A percentile compares a stretch with the other conserved stretches of the same genome.
These are phyloP conservation scores for Tragelaphus imberbis DNA, from an alignment of 2,113 vertebrate species.

Conservation along the genomic window DNA sequence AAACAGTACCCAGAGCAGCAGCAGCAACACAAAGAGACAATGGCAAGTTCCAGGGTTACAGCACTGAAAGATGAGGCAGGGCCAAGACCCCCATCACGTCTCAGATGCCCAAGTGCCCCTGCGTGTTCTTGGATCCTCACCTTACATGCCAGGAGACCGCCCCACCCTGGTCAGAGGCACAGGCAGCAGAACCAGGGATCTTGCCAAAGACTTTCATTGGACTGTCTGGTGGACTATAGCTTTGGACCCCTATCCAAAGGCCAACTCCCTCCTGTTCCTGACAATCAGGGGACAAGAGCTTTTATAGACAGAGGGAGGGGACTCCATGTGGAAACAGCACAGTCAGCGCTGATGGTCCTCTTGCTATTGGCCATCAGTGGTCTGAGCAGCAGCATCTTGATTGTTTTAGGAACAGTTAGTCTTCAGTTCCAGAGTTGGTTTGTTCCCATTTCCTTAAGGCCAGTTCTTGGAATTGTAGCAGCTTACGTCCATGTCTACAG, in stretches of 20 bases:
- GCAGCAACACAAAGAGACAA: not conserved
- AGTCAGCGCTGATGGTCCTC: not conserved
- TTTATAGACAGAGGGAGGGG: not conserved
- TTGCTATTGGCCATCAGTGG: not conserved
- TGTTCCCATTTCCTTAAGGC: not conserved
- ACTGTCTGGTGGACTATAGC: not conserved
- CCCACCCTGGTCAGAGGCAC: not conserved
- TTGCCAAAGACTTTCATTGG: not conserved
- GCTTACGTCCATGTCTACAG: not conserved
- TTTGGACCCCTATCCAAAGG: not conserved
- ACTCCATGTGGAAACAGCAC: not conserved
- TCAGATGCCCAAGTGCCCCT: not conserved
- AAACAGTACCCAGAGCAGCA: not conserved
- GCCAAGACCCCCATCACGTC: not conserved
- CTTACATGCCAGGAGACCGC: fast-evolving
- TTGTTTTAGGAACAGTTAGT: not conserved
- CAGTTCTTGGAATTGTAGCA: not conserved
- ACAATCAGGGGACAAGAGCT: not conserved
- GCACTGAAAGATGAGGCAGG: not conserved
- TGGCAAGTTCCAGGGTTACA: fast-evolving
- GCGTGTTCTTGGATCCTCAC: not conserved
- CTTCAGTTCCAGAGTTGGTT: not conserved
- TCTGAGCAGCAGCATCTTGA: not conserved
- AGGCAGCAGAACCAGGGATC: not conserved
- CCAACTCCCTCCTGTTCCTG: not conserved